phyloP scores from a whole-genome alignment of 2,113 vertebrate genomes.

The Pterocles burchelli region DNA sequence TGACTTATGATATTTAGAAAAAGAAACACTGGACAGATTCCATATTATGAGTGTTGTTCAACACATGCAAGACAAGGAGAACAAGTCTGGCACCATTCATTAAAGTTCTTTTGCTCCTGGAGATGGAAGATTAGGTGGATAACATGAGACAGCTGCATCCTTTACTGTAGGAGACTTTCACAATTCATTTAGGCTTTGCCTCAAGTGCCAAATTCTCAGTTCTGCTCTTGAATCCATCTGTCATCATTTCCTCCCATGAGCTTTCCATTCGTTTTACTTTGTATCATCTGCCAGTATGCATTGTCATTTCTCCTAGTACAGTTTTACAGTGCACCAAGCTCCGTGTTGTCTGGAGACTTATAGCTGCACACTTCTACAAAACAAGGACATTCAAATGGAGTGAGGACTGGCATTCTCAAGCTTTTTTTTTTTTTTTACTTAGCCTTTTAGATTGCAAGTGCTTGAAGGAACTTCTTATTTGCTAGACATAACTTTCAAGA shows the following conservation, averaged over 20 bases:
- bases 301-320: background rate
- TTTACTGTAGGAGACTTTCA: slow-evolving; percentile 36
- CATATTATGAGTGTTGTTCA: background rate
- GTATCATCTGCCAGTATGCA: background rate
- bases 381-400: background rate
- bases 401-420: background rate
- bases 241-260: slow-evolving; percentile 29
- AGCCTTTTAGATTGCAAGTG: background rate
- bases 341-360: background rate
- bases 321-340: background rate
- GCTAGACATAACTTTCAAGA: background rate
- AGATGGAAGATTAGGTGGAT: slow-evolving; percentile 32
- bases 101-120: slow-evolving; percentile 29
- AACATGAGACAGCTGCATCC: slow-evolving; percentile 30
- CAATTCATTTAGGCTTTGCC: slow-evolving; percentile 43
- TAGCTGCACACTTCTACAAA: background rate
- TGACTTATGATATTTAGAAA: background rate
- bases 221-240: slow-evolving; percentile 33
- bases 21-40: background rate
- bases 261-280: slow-evolving; percentile 7
- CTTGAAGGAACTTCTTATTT: background rate
- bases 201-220: slow-evolving; percentile 36
- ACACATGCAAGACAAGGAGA: slow-evolving; percentile 1
- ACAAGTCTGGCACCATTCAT: slow-evolving; percentile 8
- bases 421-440: background rate